phyloP scores from a whole-genome alignment of 2,113 vertebrate species.

The Thalassoma bifasciatum region DNA sequence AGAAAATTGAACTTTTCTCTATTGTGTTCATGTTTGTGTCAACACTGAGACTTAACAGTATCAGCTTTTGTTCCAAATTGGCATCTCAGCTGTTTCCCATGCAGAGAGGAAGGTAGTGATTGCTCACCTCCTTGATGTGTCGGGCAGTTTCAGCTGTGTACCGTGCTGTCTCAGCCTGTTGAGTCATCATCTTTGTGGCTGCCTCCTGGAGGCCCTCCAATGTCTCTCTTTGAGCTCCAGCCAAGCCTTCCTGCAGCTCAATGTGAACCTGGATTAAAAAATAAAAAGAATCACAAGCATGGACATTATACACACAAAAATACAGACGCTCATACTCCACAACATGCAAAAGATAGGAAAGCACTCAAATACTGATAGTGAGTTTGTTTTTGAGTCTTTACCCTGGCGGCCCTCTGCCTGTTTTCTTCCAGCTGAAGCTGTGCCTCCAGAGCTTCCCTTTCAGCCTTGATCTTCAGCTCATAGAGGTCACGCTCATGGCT shows the following conservation, averaged over 20 bases:
- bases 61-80: slow-evolving; percentile 53
- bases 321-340: not conserved
- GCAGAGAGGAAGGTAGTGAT: slow-evolving; percentile 27
- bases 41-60: slow-evolving; percentile 40
- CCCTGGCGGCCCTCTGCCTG: slow-evolving; percentile 89
- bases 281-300: not conserved
- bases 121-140: slow-evolving; percentile 88
- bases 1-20: not conserved
- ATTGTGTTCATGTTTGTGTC: slow-evolving; percentile 10
- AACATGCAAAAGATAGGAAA: slow-evolving; percentile 10
- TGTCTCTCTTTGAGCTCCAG: slow-evolving; percentile 85
- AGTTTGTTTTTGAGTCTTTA: slow-evolving; percentile 62
- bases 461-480: slow-evolving; percentile 91
- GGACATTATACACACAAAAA: slow-evolving; percentile 27
- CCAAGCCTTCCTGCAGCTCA: slow-evolving; percentile 87
- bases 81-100: slow-evolving; percentile 46
- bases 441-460: slow-evolving; percentile 91
- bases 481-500: slow-evolving; percentile 91
- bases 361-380: not conserved
- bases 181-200: slow-evolving; percentile 85
- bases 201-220: slow-evolving; percentile 84
- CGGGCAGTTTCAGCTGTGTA: slow-evolving; percentile 83
- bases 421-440: slow-evolving; percentile 91
- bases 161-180: slow-evolving; percentile 85
- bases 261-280: slow-evolving; percentile 83